These are phyloP conservation scores for Phymorhynchus buccinoides DNA, from an alignment of 1,140 invertebrate genomes.

Conservation along the genomic window DNA sequence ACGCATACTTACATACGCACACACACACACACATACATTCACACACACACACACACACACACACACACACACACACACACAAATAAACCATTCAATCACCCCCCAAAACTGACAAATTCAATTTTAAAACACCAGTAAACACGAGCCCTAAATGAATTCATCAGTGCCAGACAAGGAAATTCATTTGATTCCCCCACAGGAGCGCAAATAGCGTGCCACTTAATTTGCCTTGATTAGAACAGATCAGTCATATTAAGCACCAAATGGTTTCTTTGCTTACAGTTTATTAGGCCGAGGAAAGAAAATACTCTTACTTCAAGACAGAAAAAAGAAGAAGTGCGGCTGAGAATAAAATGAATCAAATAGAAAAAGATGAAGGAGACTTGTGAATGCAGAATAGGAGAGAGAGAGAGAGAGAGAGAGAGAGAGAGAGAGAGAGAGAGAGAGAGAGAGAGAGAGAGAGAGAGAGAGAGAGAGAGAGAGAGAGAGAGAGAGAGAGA, in stretches of 20 bases:
- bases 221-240: too few species aligned
- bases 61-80: constrained; percentile 11
- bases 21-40: constrained; percentile 15
- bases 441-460: neutral
- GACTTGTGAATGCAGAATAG: neutral
- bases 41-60: constrained; percentile 24
- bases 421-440: constrained; percentile 28
- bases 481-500: neutral
- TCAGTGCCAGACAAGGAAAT: too few species aligned
- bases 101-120: too few species aligned
- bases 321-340: neutral
- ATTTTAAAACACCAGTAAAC: too few species aligned
- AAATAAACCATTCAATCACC: neutral
- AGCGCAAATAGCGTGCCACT: too few species aligned
- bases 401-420: constrained; percentile 34
- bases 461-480: neutral
- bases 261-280: too few species aligned
- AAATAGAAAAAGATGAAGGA: neutral
- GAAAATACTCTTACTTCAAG: too few species aligned
- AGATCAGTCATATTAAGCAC: too few species aligned
- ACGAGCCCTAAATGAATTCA: too few species aligned
- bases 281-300: too few species aligned
- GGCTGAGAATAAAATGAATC: constrained; percentile 3
- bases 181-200: too few species aligned
- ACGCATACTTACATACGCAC: too few species aligned